Base-by-base conservation (phyloP, 2,797 vertebrate species). In the Potorous gilbertii region DNA sequence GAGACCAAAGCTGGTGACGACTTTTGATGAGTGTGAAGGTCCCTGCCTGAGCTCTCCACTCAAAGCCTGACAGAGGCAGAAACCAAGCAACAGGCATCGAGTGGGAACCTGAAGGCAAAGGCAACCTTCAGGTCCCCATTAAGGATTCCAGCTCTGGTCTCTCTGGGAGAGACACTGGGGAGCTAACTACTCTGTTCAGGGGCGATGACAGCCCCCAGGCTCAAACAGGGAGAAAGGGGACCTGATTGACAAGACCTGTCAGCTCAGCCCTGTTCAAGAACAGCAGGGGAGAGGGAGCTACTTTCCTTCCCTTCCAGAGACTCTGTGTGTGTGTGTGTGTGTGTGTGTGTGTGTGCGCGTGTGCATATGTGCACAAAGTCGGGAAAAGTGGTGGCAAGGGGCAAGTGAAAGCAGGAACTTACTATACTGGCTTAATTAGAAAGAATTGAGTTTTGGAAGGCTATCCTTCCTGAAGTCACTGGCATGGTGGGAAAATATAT, bases 381-480 rank as follows among this genome's bases (percentile, higher is more conserved):
- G 6, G 6, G 52, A 52, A 52, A 52, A 52, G 52, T 5, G 18
- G 55, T 52, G 87, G 34, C 54, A 1, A 50, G 31, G 87, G 55
- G 29, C 14, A 55, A 16, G 55, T 54, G 34, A 13, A 56, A 13
- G 2, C 46, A 29, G 8, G 87, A 92, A 92, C 31, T 40, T 55
- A 0, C 13, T 31, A 46, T 27, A 92, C 14, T 9, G 91, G 14
- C 55, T 93, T 54, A 50, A 91, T 5, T n/a, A 59, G n/a, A 92
- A 28, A 94, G 57, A 94, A 81, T 1, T 66, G 27, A 50, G 46
- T 24, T 50, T 10, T 55, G 34, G 28, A 52, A 29, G 16, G 54
- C 81, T 90, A 54, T 40, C 29, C 29, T 94, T 28, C 74, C 91
- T 57, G 40, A 90, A 87, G 46, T 90, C 50, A 96, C 57, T 57